Base-by-base conservation (phyloP, 2,797 vertebrate species). In the Crenichthys baileyi region DNA sequence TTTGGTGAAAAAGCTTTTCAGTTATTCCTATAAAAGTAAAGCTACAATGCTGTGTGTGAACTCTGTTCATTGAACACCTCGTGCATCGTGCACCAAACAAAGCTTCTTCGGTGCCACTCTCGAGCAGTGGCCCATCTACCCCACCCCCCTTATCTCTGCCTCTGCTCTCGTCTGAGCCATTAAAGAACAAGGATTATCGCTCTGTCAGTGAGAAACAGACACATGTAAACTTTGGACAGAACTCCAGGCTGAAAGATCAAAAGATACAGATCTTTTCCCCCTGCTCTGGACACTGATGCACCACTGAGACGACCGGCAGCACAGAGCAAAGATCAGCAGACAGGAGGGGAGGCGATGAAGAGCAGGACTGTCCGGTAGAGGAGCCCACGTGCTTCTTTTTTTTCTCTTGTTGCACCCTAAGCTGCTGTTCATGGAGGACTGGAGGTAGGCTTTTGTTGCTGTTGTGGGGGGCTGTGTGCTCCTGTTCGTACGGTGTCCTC, bases 371-470 rank as follows among this genome's bases (percentile, higher is more conserved):
- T 74, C 80, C 85, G 89, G 87, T 76, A 85, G 83, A 91, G 86
- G 81, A 91, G 75, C 91, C 91, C 92, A 93, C 88, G 83, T 93
- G 93, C 90, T 84, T 88, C 72, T 75, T 79, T 76, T 88, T 80
- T 88, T 79, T 77, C 85, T 63, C n/a, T 74, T 18, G 90, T 89
- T 85, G 81, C 70, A 91, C 86, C 88, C 79, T 79, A 83, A 87
- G 90, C 89, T 51, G 79, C 86, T 86, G 85, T 85, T 91, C 84
- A 92, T 91, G 92, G 89, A 93, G 90, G 93, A 94, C 87, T 84
- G 84, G 90, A 91, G 95, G 95, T 95, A 94, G 94, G 95, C 92
- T 90, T 94, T 94, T 95, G 91, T 95, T 94, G 91, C 80, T 88
- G 53, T 78, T 82, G 78, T 15, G 50, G 86, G 86, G 85, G 83